Base-by-base conservation (phyloP, 2,888 invertebrate genomes). In the Toxonevra muliebris region DNA sequence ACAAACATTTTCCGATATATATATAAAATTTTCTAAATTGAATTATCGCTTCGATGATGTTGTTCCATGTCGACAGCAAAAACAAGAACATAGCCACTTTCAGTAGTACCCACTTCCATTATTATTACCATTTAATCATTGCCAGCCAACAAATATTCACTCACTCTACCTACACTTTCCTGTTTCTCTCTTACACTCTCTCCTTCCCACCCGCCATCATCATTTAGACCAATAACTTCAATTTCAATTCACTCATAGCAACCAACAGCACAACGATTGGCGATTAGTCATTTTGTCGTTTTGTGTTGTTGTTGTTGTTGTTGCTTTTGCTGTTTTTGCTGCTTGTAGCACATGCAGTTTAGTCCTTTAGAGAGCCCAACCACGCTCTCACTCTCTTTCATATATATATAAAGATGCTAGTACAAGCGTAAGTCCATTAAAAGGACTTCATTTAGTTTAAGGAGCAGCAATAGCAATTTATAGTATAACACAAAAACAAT, bases 201-300 rank as follows among this genome's bases (percentile, higher is more conserved):
- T n/a, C n/a, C n/a, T n/a, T n/a, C 30, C 30, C 30, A 30, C 30
- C 7, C 30, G 30, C 30, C 30, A 4, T 30, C 7, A 30, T 30
- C 30, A 30, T 52, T n/a, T 20, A 20, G 8, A 13, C 43, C 8
- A 13, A n/a, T 10, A 15, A 30, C 30, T 30, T 30, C 30, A 30
- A 30, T 30, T 30, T 30, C 30, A 30, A 30, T 30, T 30, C 30
- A 30, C 3, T 30, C 30, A 30, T 30, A 30, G 3, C 2, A 30
- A 30, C 30, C 30, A 30, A 30, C 30, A 15, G 8, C 48, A 15
- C 2, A 48, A 48, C 13, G 8, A 54, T n/a, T 40, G 13, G 57
- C 60, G 68, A 68, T 68, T 68, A 68, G 64, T 68, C 61, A 68
- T 61, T 62, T 50, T 58, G 59, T 68, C 43, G 54, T 40, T 59